A percentile compares a stretch with the other conserved stretches of the same genome.
phyloP scores from a whole-genome alignment of 2,888 invertebrate genomes.

The Dolichomitus sp. region DNA sequence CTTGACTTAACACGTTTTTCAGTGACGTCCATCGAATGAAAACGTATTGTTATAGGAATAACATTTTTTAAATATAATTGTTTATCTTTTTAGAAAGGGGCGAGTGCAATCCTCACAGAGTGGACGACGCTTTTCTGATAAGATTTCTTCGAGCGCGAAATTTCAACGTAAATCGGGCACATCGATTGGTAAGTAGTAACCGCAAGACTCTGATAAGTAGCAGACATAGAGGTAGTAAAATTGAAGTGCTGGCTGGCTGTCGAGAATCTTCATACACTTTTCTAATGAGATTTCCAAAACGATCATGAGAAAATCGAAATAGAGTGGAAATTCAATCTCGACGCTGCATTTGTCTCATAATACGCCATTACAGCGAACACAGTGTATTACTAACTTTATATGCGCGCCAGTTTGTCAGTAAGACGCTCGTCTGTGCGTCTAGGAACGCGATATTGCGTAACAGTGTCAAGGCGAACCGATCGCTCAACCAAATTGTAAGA shows the following conservation, averaged over 20 bases:
- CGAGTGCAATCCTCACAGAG: conserved; percentile 91
- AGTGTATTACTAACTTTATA: conserved; percentile 25
- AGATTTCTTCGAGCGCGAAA: conserved; percentile 92
- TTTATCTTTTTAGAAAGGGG: conserved; percentile 89
- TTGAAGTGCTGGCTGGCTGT: not conserved
- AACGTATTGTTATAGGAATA: no score
- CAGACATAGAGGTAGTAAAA: not conserved
- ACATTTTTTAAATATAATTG: no score
- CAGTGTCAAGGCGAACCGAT: conserved; percentile 73
- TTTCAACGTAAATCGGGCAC: conserved; percentile 91
- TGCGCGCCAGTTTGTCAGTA: conserved; percentile 43
- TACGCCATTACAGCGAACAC: conserved; percentile 30
- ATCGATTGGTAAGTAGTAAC: conserved; percentile 90
- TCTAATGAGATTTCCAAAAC: conserved; percentile 2
- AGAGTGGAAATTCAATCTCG: conserved; percentile 45
- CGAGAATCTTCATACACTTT: conserved; percentile 3
- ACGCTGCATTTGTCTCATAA: conserved; percentile 42
- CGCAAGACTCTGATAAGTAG: not conserved
- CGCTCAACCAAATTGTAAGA: conserved; percentile 61
- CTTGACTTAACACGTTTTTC: no score
- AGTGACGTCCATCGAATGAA: no score
- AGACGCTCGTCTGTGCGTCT: conserved; percentile 11
- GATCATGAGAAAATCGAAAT: conserved; percentile 1
- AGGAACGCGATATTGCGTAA: conserved; percentile 70
- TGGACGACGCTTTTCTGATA: conserved; percentile 92